Base-by-base conservation (phyloP, 1,140 invertebrate species). In the Nasonia vitripennis region DNA sequence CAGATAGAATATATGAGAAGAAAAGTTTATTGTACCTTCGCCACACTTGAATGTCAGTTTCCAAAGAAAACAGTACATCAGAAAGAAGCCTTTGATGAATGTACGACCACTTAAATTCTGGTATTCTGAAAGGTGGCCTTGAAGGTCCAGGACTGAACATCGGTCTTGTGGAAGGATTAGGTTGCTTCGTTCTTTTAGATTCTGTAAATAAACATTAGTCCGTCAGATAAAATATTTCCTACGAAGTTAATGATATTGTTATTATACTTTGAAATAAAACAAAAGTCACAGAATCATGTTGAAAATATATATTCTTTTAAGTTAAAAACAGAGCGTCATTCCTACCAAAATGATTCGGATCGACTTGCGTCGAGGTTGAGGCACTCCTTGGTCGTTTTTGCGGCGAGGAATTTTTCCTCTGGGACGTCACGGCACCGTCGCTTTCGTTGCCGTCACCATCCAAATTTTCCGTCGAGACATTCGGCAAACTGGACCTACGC, bases 31-130 rank as follows among this genome's bases (percentile, higher is more conserved):
- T 20, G 41, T 92, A 97, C 95, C 95, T 95, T 93, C 95, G 94
- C 97, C 97, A 97, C 51, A 97, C 97, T 95, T 99, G 98, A 89
- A 99, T 98, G 91, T 99, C 99, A 20, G 97, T 98, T 94, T 99
- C 99, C 37, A 99, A 94, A 0, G 98, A 99, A 93, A 98, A 99
- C 12, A 99, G 94, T 31, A 99, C 96, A 94, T 99, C 99, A 17
- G 98, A 99, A 2, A 99, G 94, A 83, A 99, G 94, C 87, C 98
- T 95, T 93, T 99, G 98, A 94, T 99, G 99, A 88, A 99, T 98
- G 91, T 98, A 98, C 6, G 99, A 99, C 99, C 99, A 99, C 89
- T 98, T 97, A 94, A 99, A 99, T 94, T 99, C 99, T 48, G 99
- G 99, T 92, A 99, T 99, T 88, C 99, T 96, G 94, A 99, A 99